Evolutionary conservation across 2,888 invertebrate species (phyloP).

Genomic region (Apotomis betuletana): DNA sequence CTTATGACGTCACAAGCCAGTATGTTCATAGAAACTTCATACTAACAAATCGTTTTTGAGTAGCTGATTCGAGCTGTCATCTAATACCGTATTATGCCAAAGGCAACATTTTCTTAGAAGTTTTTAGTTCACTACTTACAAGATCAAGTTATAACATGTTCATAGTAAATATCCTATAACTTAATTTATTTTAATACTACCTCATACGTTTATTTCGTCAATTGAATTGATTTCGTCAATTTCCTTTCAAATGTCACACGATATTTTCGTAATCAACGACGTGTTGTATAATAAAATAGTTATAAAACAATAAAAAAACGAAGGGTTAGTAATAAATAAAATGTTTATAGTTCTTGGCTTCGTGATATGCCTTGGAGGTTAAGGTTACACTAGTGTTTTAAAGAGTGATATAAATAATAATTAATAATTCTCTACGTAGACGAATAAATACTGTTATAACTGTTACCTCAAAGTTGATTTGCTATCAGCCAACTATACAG

Average conservation of each 20-base stretch:
- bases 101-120: no score
- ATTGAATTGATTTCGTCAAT: slow-evolving; percentile 12
- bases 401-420: slow-evolving; percentile 36
- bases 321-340: slow-evolving; percentile 21
- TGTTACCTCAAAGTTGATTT: no score
- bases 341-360: slow-evolving; percentile 29
- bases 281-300: slow-evolving; percentile 22
- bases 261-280: slow-evolving; percentile 38
- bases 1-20: no score
- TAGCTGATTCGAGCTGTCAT: no score
- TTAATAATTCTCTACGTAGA: slow-evolving; percentile 20
- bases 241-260: slow-evolving; percentile 12
- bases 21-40: no score
- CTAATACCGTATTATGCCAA: no score
- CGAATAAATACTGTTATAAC: slow-evolving; percentile 22
- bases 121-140: no score
- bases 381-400: slow-evolving; percentile 34
- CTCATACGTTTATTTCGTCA: slow-evolving; percentile 3
- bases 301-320: slow-evolving; percentile 20
- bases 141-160: slow-evolving; percentile 11
- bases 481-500: no score
- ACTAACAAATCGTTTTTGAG: no score
- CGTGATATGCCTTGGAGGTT: slow-evolving; percentile 37
- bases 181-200: slow-evolving; percentile 13
- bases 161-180: slow-evolving; percentile 9